Base-by-base conservation (phyloP, 2,113 vertebrate species). In the Dendropsophus ebraccatus region DNA sequence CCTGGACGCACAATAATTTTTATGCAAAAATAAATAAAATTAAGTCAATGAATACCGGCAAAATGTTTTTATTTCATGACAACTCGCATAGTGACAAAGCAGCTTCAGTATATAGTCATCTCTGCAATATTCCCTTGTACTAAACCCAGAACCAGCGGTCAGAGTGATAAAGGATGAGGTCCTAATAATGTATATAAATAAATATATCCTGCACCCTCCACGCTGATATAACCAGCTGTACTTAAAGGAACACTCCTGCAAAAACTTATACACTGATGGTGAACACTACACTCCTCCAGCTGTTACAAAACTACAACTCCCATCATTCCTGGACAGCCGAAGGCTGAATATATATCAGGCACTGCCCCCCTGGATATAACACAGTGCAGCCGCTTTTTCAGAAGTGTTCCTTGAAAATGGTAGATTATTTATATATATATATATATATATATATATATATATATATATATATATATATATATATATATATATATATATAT, bases 21-120 rank as follows among this genome's bases (percentile, higher is more conserved):
- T 67, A 1, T 16, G 0, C 12, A 65, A 67, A 30, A 67, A 67
- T 67, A 32, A 35, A 23, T 9, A n/a, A 69, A 19, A 69, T 11
- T 13, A 41, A 19, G 1, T 41, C 19, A 70, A 21, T 9, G 35
- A 69, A 69, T 35, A 14, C 1, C 1, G 1, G n/a, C n/a, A 75
- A 76, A 50, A 25, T 30, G 2, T 32, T 52, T 77, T 77, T 54
- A 35, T 77, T 77, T 54, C 49, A 25, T 76, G n/a, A 52, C 32
- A 50, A 52, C 17, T 47, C 32, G 73, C 73, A 50, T 45, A 50
- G 47, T 49, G 65, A 32, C 14, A 32, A 25, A 69, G 65, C n/a
- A 13, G 62, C 4, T 65, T 23, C 14, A 65, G 62, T 12, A 41
- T 45, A 17, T 41, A 5, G 5, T 75, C 16, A 19, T 52, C 45